Conservation (phyloP, 2,888 invertebrate genomes). For the Epinotia ramella region DNA sequence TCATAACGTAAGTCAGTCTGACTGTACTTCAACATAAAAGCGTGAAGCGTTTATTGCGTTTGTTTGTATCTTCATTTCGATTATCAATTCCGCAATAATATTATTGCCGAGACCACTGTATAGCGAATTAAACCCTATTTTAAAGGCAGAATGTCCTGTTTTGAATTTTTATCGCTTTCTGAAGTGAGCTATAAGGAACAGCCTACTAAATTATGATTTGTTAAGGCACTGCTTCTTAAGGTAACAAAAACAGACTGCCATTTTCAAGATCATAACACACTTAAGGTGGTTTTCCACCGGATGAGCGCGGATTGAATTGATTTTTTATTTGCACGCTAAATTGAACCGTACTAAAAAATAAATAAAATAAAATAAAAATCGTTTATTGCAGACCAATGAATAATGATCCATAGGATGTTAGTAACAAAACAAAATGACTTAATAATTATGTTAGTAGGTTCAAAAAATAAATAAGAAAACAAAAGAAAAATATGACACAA, state of each 20-base stretch:
- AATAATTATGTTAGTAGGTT: too few relatives aligned
- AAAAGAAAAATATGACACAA: too few relatives aligned
- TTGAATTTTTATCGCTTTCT: not conserved
- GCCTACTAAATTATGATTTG: conserved; percentile 17
- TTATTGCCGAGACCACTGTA: not conserved
- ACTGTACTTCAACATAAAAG: conserved; percentile 1
- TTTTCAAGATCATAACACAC: not conserved
- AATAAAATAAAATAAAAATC: too few relatives aligned
- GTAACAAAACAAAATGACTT: too few relatives aligned
- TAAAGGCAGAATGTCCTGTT: not conserved
- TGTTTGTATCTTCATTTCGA: conserved; percentile 32
- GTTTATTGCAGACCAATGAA: too few relatives aligned
- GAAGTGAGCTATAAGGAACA: conserved; percentile 13
- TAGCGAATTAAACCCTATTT: not conserved
- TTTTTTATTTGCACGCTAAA: too few relatives aligned
- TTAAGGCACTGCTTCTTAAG: conserved; percentile 5
- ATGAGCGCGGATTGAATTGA: too few relatives aligned
- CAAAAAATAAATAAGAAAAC: too few relatives aligned
- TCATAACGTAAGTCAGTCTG: not conserved
- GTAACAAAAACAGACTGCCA: not conserved
- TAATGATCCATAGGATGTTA: too few relatives aligned
- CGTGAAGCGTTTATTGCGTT: conserved; percentile 35
- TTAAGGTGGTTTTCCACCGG: too few relatives aligned
- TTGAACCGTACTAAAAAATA: too few relatives aligned
- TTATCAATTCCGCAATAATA: conserved; percentile 19